Evolutionary conservation across 2,113 vertebrate species (phyloP).

Genomic region (Carassius auratus): DNA sequence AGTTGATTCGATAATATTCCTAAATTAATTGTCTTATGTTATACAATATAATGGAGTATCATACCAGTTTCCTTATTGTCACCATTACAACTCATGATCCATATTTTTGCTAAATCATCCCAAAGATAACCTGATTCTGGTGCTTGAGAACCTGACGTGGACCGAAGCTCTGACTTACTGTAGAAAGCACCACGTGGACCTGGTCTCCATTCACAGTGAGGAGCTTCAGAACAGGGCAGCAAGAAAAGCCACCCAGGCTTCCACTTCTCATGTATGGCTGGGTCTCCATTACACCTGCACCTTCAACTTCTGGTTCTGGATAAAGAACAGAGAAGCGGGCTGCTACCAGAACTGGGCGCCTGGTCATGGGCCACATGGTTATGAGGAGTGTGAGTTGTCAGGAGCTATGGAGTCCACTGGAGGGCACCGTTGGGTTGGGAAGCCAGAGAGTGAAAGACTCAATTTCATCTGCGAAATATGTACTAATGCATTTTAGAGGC

Average conservation of each 20-base stretch:
- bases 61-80: neutral
- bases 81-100: neutral
- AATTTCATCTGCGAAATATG: slow-evolving; percentile 67
- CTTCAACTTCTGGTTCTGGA: slow-evolving; percentile 73
- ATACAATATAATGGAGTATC: neutral
- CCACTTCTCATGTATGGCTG: slow-evolving; percentile 66
- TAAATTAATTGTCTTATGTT: neutral
- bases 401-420: slow-evolving; percentile 69
- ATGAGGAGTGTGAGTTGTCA: slow-evolving; percentile 57
- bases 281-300: slow-evolving; percentile 68
- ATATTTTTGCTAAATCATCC: neutral
- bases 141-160: slow-evolving; percentile 70
- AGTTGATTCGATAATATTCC: too few relatives aligned
- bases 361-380: slow-evolving; percentile 55
- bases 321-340: slow-evolving; percentile 22
- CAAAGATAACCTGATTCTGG: slow-evolving; percentile 63
- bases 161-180: slow-evolving; percentile 69
- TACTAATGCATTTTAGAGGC: neutral
- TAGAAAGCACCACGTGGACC: slow-evolving; percentile 63
- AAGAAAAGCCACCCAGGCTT: slow-evolving; percentile 52
- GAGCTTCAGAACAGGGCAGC: slow-evolving; percentile 58
- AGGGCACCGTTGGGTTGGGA: slow-evolving; percentile 70
- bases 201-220: slow-evolving; percentile 60
- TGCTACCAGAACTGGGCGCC: slow-evolving; percentile 71
- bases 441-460: slow-evolving; percentile 62